Percentiles rank a stretch among this genome's conserved stretches.
Evolutionary conservation across 2,888 invertebrate species (phyloP).

Genomic region (Cryptus viduatorius): DNA sequence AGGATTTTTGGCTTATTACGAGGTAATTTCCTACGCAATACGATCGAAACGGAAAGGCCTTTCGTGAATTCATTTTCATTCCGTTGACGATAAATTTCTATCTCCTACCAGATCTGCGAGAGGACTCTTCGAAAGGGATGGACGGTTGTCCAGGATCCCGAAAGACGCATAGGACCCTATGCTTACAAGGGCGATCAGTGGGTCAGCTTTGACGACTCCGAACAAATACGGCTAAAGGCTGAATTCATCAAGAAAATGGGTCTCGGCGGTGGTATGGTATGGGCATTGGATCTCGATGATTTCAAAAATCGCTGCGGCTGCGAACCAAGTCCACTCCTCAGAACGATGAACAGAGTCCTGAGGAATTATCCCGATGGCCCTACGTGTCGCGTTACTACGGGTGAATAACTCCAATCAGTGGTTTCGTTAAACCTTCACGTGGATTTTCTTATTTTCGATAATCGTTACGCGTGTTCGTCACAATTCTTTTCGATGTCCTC

Average conservation of each 20-base stretch:
- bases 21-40: slow-evolving; percentile 86
- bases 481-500: background rate
- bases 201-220: slow-evolving; percentile 96
- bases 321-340: slow-evolving; percentile 92
- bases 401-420: slow-evolving; percentile 66
- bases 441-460: background rate
- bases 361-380: slow-evolving; percentile 90
- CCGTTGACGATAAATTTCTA: slow-evolving; percentile 10
- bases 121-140: slow-evolving; percentile 91
- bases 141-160: slow-evolving; percentile 91
- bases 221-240: slow-evolving; percentile 93
- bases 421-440: background rate
- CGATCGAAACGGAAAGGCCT: background rate
- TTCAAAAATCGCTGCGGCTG: slow-evolving; percentile 93
- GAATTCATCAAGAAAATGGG: slow-evolving; percentile 92
- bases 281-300: slow-evolving; percentile 95
- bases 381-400: slow-evolving; percentile 86
- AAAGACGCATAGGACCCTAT: slow-evolving; percentile 95
- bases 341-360: slow-evolving; percentile 92
- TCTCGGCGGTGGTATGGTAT: slow-evolving; percentile 95
- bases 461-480: no score
- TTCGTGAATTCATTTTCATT: background rate
- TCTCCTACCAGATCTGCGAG: slow-evolving; percentile 90
- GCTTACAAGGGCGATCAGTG: slow-evolving; percentile 94
- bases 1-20: slow-evolving; percentile 95